Evolutionary conservation across 2,888 invertebrate genomes (phyloP).

Genomic region (Euzophera pinguis): DNA sequence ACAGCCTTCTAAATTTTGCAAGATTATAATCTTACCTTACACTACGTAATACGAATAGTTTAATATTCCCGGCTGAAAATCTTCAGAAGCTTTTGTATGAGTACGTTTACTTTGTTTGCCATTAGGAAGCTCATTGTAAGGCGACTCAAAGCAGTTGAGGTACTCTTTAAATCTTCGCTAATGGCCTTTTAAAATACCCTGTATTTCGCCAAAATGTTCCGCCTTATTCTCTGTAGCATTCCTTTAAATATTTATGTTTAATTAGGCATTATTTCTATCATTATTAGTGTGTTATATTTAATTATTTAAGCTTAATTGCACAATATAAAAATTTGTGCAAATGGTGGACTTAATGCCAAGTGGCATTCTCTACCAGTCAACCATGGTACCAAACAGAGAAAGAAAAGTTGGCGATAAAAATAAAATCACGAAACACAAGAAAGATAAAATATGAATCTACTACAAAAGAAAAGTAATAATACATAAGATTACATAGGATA

Average conservation of each 20-base stretch:
- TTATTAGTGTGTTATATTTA: no score
- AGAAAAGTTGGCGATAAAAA: no score
- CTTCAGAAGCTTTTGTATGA: constrained; percentile 34
- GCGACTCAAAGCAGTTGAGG: constrained; percentile 56
- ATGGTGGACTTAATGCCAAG: no score
- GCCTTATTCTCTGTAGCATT: constrained; percentile 40
- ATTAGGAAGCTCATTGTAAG: constrained; percentile 60
- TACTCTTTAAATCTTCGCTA: constrained; percentile 69
- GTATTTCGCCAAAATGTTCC: constrained; percentile 52
- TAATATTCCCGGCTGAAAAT: constrained; percentile 17
- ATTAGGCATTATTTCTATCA: constrained; percentile 22
- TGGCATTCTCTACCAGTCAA: no score
- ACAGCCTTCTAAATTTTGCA: constrained; percentile 2
- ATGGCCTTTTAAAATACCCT: constrained; percentile 67
- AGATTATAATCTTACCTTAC: constrained; percentile 1
- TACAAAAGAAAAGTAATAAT: no score
- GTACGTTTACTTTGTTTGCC: constrained; percentile 51
- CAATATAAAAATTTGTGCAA: no score
- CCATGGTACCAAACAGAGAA: no score
- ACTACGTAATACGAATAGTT: constrained; percentile 19
- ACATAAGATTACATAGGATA: no score
- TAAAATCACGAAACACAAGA: no score
- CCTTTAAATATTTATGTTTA: constrained; percentile 47
- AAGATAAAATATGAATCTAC: no score
- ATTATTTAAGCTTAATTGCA: no score